Evolutionary conservation across 2,888 invertebrate species (phyloP).

Genomic region (Beris chalybata): DNA sequence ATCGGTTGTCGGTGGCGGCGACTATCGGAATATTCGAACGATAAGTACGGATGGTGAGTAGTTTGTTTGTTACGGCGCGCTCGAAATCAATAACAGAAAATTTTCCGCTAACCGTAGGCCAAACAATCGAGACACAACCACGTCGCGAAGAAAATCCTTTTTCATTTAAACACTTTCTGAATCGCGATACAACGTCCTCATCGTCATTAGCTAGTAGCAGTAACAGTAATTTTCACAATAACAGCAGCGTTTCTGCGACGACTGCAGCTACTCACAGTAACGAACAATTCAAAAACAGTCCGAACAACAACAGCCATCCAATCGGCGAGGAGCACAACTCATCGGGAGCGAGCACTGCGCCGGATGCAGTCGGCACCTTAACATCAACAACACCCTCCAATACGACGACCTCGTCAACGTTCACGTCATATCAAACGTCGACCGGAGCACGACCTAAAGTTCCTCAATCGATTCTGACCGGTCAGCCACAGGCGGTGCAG

Average conservation of each 20-base stretch:
- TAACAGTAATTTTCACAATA: slow-evolving; percentile 41
- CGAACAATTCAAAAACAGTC: slow-evolving; percentile 20
- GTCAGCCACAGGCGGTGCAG: slow-evolving; percentile 46
- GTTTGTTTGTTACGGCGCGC: not conserved
- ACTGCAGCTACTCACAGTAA: slow-evolving; percentile 4
- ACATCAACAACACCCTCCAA: slow-evolving; percentile 20
- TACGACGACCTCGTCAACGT: slow-evolving; percentile 46
- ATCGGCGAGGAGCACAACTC: slow-evolving; percentile 16
- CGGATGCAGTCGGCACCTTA: not conserved
- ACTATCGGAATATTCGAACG: slow-evolving; percentile 8
- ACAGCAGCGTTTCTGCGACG: slow-evolving; percentile 35
- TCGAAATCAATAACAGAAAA: no score
- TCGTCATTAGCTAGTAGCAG: slow-evolving; percentile 23
- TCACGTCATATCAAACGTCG: slow-evolving; percentile 47
- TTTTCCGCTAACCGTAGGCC: not conserved
- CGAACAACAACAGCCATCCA: slow-evolving; percentile 29
- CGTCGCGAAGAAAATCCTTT: slow-evolving; percentile 72
- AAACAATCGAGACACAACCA: slow-evolving; percentile 35
- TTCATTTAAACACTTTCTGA: slow-evolving; percentile 83
- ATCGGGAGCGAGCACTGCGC: slow-evolving; percentile 3
- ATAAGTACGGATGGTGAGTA: slow-evolving; percentile 12
- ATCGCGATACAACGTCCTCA: slow-evolving; percentile 59
- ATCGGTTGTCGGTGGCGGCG: slow-evolving; percentile 22
- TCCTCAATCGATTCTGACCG: slow-evolving; percentile 49
- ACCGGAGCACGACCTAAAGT: slow-evolving; percentile 82